Evolutionary conservation across 92 coral and sea anemone species (phyloP).

Genomic region (Epizoanthus illoricatus): DNA sequence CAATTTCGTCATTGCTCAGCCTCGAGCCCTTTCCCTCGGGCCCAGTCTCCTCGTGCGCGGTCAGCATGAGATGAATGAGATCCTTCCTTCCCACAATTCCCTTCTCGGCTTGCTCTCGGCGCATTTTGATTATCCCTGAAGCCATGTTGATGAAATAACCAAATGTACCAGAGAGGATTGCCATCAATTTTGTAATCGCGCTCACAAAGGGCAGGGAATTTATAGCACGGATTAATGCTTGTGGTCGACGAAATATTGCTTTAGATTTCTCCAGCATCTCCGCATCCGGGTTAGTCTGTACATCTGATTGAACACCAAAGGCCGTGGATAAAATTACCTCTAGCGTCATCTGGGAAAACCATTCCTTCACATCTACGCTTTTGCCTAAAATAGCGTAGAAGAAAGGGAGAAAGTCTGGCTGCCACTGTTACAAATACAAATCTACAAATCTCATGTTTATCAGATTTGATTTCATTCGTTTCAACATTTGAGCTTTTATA

Average conservation of each 20-base stretch:
- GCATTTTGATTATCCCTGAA: slow-evolving; percentile 47
- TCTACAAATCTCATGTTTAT: no score
- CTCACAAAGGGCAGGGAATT: slow-evolving; percentile 4
- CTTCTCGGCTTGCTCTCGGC: slow-evolving; percentile 41
- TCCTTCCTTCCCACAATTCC: slow-evolving; percentile 55
- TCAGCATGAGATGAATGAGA: slow-evolving; percentile 64
- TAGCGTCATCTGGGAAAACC: slow-evolving; percentile 24
- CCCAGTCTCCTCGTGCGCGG: slow-evolving; percentile 58
- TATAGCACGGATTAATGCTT: background rate
- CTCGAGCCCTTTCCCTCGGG: slow-evolving; percentile 51
- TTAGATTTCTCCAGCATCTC: slow-evolving; percentile 8
- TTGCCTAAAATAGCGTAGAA: background rate
- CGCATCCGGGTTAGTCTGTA: slow-evolving; percentile 16
- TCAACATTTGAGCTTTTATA: no score
- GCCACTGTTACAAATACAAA: no score
- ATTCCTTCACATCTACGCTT: slow-evolving; percentile 30
- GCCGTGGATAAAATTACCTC: slow-evolving; percentile 24
- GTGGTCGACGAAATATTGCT: slow-evolving; percentile 46
- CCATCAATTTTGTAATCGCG: background rate
- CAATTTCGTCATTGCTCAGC: slow-evolving; percentile 32
- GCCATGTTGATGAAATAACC: slow-evolving; percentile 35
- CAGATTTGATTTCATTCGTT: no score
- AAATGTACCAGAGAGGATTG: background rate
- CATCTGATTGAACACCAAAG: slow-evolving; percentile 23
- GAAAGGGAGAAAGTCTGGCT: no score